phyloP scores from a whole-genome alignment of 2,888 invertebrate species.

The Mycalesis mineus region DNA sequence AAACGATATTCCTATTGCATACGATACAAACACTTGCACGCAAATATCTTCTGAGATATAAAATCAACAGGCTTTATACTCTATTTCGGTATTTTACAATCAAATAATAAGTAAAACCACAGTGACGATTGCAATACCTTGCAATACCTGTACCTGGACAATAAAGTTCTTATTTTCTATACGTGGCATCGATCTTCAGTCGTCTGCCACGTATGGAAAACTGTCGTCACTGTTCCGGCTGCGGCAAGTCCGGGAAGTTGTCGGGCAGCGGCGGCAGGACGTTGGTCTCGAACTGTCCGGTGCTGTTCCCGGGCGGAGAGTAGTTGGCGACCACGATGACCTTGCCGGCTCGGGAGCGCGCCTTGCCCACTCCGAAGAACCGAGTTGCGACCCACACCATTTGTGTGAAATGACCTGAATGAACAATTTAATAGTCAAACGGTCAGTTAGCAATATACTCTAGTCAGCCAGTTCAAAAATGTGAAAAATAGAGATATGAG shows the following conservation, averaged over 20 bases:
- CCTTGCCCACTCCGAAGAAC: conserved; percentile 89
- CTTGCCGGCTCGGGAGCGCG: conserved; percentile 86
- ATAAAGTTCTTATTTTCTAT: conserved; percentile 31
- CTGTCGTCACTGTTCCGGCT: conserved; percentile 62
- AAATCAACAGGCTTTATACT: no score
- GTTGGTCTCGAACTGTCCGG: conserved; percentile 85
- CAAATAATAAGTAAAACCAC: no score
- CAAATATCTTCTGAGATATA: no score
- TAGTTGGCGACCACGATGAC: conserved; percentile 91
- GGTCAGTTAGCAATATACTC: no score
- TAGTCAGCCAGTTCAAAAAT: no score
- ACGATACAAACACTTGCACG: no score
- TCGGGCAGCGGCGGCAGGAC: conserved; percentile 86
- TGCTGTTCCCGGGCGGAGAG: conserved; percentile 87
- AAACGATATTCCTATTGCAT: no score
- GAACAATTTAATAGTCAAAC: neutral
- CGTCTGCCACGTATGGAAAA: conserved; percentile 68
- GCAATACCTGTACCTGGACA: neutral
- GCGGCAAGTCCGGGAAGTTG: conserved; percentile 65
- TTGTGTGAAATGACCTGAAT: conserved; percentile 90
- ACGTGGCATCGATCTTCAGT: conserved; percentile 62
- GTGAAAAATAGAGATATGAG: no score
- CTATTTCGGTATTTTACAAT: no score
- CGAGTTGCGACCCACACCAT: conserved; percentile 88
- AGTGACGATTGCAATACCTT: no score